Percentiles rank a stretch among this genome's conserved stretches.
Conservation (phyloP, 2,888 invertebrate genomes). For the Heliconius erato region DNA sequence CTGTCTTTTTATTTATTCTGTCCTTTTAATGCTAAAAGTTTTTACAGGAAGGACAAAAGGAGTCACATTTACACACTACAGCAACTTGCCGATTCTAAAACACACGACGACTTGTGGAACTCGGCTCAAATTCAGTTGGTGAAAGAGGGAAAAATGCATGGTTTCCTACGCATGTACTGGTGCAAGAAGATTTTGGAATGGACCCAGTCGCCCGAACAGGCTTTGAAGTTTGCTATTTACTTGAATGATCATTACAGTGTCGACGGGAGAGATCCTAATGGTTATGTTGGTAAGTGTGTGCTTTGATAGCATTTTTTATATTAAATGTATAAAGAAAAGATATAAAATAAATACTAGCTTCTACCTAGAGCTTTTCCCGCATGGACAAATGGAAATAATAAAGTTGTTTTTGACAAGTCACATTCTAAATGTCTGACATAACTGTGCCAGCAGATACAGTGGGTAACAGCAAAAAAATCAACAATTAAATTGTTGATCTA, state of each 20-base stretch:
- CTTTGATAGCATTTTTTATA: too few relatives aligned
- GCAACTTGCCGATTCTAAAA: constrained; percentile 89
- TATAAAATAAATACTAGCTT: too few relatives aligned
- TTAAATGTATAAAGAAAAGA: too few relatives aligned
- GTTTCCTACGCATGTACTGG: constrained; percentile 98
- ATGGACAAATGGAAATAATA: too few relatives aligned
- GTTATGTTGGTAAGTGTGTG: constrained; percentile 91
- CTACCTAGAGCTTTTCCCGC: too few relatives aligned
- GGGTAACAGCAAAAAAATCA: too few relatives aligned
- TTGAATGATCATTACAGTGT: constrained; percentile 95
- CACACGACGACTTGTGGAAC: constrained; percentile 97
- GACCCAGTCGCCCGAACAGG: constrained; percentile 92
- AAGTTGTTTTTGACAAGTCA: too few relatives aligned
- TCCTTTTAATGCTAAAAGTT: constrained; percentile 64
- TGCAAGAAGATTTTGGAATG: constrained; percentile 97
- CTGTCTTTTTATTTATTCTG: too few relatives aligned
- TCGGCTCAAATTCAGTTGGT: constrained; percentile 93
- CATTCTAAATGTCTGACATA: too few relatives aligned
- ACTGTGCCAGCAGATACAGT: too few relatives aligned
- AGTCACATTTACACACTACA: constrained; percentile 89
- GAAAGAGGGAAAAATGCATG: constrained; percentile 96
- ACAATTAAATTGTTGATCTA: too few relatives aligned
- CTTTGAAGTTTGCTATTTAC: constrained; percentile 91
- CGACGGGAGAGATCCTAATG: constrained; percentile 96
- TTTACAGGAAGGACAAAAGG: constrained; percentile 90